Percentiles rank a stretch among this genome's conserved stretches.
phyloP scores from a whole-genome alignment of 2,888 invertebrate species.

The Oscheius sp. region DNA sequence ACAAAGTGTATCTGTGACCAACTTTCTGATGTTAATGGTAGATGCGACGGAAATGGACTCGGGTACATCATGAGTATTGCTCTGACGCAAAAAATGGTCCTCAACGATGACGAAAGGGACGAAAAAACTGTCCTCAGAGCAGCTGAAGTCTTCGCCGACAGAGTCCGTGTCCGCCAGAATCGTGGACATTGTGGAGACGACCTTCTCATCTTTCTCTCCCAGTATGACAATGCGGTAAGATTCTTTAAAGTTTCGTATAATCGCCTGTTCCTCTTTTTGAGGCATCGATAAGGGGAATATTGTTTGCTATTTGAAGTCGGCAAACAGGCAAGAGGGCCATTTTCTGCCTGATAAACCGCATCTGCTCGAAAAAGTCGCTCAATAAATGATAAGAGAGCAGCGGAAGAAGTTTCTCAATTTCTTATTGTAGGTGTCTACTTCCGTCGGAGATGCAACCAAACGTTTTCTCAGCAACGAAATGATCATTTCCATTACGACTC shows the following conservation, averaged over 20 bases:
- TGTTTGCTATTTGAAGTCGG: conserved; percentile 24
- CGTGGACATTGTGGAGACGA: conserved; percentile 50
- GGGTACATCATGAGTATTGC: conserved; percentile 26
- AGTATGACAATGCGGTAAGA: conserved; percentile 42
- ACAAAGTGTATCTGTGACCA: conserved; percentile 24
- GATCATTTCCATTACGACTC: conserved; percentile 17
- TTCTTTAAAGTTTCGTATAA: neutral
- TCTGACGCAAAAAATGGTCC: conserved; percentile 20
- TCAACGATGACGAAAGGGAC: conserved; percentile 30
- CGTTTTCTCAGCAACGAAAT: conserved; percentile 15
- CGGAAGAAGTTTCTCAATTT: conserved; percentile 1
- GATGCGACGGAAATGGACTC: conserved; percentile 11
- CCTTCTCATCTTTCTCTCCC: conserved; percentile 43
- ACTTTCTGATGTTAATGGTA: neutral
- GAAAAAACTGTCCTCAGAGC: conserved; percentile 31
- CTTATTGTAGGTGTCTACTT: conserved; percentile 13
- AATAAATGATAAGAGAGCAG: neutral
- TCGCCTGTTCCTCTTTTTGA: neutral
- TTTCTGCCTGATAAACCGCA: conserved; percentile 16
- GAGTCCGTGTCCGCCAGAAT: conserved; percentile 36
- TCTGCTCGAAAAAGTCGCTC: conserved; percentile 2
- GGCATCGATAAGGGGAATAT: conserved; percentile 16
- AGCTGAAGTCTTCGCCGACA: conserved; percentile 47
- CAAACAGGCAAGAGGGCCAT: conserved; percentile 14
- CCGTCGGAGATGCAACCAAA: conserved; percentile 16